phyloP scores from a whole-genome alignment of 2,797 vertebrate species.

The Phalanger gymnotis region DNA sequence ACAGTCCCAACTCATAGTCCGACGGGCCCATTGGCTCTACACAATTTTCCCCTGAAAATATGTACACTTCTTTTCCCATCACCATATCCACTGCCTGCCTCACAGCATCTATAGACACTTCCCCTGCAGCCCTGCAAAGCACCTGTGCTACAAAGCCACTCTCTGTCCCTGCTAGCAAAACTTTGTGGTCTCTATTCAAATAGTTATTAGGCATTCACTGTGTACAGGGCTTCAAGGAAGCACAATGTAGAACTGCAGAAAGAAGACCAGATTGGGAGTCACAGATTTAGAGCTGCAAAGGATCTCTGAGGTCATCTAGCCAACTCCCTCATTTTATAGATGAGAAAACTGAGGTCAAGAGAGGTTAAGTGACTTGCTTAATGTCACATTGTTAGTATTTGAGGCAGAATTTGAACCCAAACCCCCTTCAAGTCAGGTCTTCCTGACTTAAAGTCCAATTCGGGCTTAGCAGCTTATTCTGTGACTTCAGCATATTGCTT shows the following conservation, averaged over 20 bases:
- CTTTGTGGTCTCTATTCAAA: neutral
- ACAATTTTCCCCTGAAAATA: neutral
- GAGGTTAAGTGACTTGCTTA: neutral
- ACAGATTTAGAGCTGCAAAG: neutral
- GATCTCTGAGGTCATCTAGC: neutral
- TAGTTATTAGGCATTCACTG: neutral
- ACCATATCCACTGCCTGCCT: neutral
- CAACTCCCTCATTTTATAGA: neutral
- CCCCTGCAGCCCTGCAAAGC: neutral
- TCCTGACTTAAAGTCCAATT: neutral
- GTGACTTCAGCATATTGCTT: neutral
- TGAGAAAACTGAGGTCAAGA: neutral
- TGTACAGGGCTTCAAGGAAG: neutral
- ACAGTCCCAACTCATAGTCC: neutral
- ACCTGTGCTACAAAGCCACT: neutral
- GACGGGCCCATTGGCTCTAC: neutral
- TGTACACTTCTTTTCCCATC: neutral
- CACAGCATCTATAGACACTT: neutral
- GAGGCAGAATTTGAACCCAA: neutral
- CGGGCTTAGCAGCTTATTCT: neutral
- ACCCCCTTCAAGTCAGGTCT: neutral
- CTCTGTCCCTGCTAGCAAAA: neutral
- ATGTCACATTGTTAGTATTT: neutral
- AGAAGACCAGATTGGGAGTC: neutral
- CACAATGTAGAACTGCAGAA: neutral